phyloP scores from a whole-genome alignment of 1,140 invertebrate species.

The Papilio polytes region DNA sequence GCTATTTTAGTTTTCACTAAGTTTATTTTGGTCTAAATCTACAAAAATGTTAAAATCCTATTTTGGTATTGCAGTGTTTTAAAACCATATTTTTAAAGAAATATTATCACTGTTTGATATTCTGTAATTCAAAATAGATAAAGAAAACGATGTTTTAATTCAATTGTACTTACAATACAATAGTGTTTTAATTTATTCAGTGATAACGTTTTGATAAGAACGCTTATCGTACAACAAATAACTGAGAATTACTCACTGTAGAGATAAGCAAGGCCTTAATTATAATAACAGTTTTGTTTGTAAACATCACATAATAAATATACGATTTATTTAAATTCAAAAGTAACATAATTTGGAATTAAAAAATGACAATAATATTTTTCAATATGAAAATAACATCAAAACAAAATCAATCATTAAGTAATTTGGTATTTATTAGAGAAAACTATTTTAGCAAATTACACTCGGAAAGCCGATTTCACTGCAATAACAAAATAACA shows the following conservation, averaged over 20 bases:
- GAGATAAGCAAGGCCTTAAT: neutral
- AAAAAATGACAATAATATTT: no score
- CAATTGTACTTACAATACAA: neutral
- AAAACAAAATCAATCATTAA: no score
- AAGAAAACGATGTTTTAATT: neutral
- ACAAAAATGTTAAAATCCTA: no score
- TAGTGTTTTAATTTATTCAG: slow-evolving; percentile 1
- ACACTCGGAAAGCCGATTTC: neutral
- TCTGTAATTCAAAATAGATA: neutral
- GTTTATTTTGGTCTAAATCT: no score
- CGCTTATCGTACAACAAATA: neutral
- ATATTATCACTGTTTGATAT: neutral
- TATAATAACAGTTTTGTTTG: slow-evolving; percentile 3
- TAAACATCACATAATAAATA: neutral
- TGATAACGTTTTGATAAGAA: neutral
- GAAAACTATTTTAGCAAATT: no score
- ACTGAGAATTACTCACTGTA: neutral
- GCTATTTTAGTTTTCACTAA: no score
- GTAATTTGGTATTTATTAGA: no score
- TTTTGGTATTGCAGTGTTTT: no score
- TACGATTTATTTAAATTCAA: neutral
- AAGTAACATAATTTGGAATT: no score
- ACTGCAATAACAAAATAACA: slow-evolving; percentile 1
- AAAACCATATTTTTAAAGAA: no score
- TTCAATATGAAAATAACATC: no score